Evolutionary conservation across 2,888 invertebrate genomes (phyloP).

Genomic region (Agriopis leucophaearia): DNA sequence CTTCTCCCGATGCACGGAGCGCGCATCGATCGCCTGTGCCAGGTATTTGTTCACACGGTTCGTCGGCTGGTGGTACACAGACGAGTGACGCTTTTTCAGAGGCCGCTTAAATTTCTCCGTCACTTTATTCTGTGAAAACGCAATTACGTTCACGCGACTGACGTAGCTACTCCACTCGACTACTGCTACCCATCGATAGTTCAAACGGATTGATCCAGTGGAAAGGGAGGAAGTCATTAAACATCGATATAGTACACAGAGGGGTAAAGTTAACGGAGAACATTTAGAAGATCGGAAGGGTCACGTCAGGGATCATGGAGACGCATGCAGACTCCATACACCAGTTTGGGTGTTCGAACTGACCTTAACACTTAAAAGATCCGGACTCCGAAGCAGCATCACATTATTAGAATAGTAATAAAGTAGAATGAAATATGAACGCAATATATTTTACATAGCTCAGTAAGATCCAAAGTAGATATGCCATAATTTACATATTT

Average conservation of each 20-base stretch:
- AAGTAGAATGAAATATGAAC: conserved; percentile 64
- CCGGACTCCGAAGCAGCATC: conserved; percentile 85
- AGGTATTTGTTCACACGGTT: conserved; percentile 97
- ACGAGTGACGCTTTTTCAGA: conserved; percentile 94
- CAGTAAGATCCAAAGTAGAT: conserved; percentile 26
- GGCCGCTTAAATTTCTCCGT: conserved; percentile 95
- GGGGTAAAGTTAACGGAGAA: conserved; percentile 52
- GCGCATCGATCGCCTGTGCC: conserved; percentile 95
- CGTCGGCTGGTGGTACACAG: conserved; percentile 94
- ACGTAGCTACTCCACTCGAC: conserved; percentile 32
- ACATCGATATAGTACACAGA: conserved; percentile 46
- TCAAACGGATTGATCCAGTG: conserved; percentile 30
- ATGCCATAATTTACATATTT: conserved; percentile 27
- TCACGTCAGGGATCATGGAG: conserved; percentile 64
- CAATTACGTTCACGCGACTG: conserved; percentile 55
- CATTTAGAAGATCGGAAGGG: conserved; percentile 48
- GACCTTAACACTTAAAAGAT: conserved; percentile 82
- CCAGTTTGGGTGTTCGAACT: conserved; percentile 69
- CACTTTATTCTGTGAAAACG: conserved; percentile 90
- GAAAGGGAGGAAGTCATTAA: conserved; percentile 35
- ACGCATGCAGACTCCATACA: conserved; percentile 82
- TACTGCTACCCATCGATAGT: conserved; percentile 54
- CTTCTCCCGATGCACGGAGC: conserved; percentile 96
- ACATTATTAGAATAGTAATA: conserved; percentile 79
- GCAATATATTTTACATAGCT: conserved; percentile 48